Conservation (phyloP, 2,113 vertebrate species). For the Lamprotornis superbus region DNA sequence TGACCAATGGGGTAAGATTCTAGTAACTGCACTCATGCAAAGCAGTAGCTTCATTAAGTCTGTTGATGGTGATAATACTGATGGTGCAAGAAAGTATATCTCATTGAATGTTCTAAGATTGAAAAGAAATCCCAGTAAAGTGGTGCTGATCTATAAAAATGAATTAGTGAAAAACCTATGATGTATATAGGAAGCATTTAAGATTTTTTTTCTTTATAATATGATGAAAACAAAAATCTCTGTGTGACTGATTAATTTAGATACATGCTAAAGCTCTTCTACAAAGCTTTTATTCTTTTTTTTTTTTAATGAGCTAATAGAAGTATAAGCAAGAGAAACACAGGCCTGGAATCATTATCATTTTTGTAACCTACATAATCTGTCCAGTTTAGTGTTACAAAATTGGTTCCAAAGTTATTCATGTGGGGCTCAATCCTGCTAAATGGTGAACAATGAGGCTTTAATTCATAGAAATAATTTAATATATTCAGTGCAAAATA, state of each 20-base stretch:
- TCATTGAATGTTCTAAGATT: not conserved
- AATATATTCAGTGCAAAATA: not conserved
- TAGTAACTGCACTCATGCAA: not conserved
- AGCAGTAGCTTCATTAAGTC: not conserved
- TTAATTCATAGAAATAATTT: not conserved
- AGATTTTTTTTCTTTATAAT: not conserved
- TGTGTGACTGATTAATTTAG: not conserved
- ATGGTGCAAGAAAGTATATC: not conserved
- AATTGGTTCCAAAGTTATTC: not conserved
- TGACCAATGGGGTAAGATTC: not conserved
- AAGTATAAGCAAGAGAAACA: not conserved
- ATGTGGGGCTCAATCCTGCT: not conserved
- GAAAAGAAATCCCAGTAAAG: not conserved
- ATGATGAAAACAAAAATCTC: not conserved
- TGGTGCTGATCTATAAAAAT: not conserved
- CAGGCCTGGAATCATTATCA: not conserved
- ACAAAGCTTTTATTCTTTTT: not conserved
- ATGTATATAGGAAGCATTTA: not conserved
- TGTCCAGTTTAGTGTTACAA: not conserved
- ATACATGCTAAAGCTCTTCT: not conserved
- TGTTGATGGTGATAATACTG: not conserved
- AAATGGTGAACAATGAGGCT: not conserved
- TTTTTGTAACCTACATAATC: not conserved
- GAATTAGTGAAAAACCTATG: not conserved
- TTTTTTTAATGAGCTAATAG: not conserved